phyloP scores from a whole-genome alignment of 2,797 vertebrate species.

The Tadarida brasiliensis region DNA sequence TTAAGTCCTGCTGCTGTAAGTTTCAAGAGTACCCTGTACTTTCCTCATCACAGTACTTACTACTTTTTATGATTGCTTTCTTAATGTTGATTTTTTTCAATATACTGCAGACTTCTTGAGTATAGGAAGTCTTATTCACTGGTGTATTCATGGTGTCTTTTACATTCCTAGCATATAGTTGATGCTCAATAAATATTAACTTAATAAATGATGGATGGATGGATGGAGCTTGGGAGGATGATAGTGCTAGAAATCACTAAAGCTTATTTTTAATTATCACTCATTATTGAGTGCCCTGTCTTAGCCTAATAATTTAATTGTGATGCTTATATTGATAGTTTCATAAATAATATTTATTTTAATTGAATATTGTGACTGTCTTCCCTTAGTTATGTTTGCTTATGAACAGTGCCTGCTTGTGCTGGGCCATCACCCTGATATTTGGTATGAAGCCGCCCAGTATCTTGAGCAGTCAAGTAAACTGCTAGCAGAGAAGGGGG shows the following conservation, averaged over 20 bases:
- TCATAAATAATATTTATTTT: slow-evolving; percentile 58
- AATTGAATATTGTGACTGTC: slow-evolving; percentile 54
- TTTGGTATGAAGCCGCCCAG: slow-evolving; percentile 99
- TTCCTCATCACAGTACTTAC: background rate
- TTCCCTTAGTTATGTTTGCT: slow-evolving; percentile 97
- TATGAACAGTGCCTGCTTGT: slow-evolving; percentile 99
- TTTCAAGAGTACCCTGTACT: background rate
- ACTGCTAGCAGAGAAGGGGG: slow-evolving; percentile 98
- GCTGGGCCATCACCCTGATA: slow-evolving; percentile 98
- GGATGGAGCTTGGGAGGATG: background rate
- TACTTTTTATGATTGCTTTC: background rate
- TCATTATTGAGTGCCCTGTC: background rate
- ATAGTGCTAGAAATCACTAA: background rate
- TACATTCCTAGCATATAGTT: slow-evolving; percentile 17
- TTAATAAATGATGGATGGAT: background rate
- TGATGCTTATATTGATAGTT: slow-evolving; percentile 17
- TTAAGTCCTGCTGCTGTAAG: background rate
- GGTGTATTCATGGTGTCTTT: background rate
- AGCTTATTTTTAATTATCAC: slow-evolving; percentile 56
- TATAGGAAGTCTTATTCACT: slow-evolving; percentile 37
- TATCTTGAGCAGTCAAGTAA: slow-evolving; percentile 99
- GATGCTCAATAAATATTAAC: slow-evolving; percentile 47
- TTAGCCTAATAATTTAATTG: slow-evolving; percentile 44
- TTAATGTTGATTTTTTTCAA: background rate
- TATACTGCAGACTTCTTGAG: slow-evolving; percentile 22